These are phyloP conservation scores for Acropora tenuis DNA, from an alignment of 64 coral and sea anemone genomes.

Conservation along the genomic window DNA sequence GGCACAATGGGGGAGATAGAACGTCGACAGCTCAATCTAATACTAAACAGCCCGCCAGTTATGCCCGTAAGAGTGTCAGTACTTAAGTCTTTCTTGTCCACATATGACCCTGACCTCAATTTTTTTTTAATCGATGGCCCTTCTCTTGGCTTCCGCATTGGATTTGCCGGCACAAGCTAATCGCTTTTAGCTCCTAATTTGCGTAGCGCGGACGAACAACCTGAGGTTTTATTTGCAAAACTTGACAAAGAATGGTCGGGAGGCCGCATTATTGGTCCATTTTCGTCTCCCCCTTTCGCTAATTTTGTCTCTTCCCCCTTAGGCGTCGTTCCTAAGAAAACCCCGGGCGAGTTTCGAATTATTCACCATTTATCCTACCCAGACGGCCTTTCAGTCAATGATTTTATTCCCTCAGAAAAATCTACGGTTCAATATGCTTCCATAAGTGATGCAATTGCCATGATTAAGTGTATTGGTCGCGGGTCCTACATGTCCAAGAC, in stretches of 20 bases:
- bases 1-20: neutral
- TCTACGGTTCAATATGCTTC: too few species aligned
- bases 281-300: neutral
- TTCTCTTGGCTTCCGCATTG: constrained; percentile 23
- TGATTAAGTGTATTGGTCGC: too few species aligned
- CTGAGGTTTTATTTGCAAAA: too few species aligned
- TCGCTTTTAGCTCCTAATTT: constrained; percentile 4
- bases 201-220: neutral
- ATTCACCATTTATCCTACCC: too few species aligned
- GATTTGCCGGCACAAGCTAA: neutral
- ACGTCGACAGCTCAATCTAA: too few species aligned
- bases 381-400: too few species aligned
- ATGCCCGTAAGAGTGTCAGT: neutral
- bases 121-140: constrained; percentile 16
- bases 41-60: neutral
- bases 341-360: too few species aligned
- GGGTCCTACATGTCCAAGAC: too few species aligned
- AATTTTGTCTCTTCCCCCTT: too few species aligned
- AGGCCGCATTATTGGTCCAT: neutral
- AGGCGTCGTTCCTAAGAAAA: too few species aligned
- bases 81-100: neutral
- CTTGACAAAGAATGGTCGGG: neutral
- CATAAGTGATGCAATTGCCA: too few species aligned
- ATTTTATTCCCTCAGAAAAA: too few species aligned
- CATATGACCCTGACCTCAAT: neutral